Base-by-base conservation (phyloP, 2,888 invertebrate species). In the Byasa hedistus region DNA sequence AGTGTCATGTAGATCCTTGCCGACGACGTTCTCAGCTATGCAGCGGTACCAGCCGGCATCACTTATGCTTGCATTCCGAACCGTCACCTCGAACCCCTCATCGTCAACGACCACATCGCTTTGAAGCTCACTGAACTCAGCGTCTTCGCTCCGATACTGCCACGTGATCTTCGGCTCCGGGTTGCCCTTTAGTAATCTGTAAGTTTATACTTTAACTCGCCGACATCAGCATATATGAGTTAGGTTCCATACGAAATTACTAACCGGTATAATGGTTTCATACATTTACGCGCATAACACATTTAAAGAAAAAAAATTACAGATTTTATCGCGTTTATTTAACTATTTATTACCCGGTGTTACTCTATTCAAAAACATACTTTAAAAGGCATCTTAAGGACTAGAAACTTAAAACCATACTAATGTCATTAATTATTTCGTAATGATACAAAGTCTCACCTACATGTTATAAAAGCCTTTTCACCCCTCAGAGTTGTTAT, bases 391-490 rank as follows among this genome's bases (percentile, higher is more conserved):
- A n/a, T n/a, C 8, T 27, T 2, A 27, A 27, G 8, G 0, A 7
- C 27, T 8, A 27, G 8, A 4, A 27, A 32, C 10, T 7, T 10
- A 10, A 32, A 32, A 32, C 1, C 32, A 32, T 10, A 32, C 8
- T 32, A 32, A 32, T 32, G 1, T 32, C 15, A 48, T 48, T 19
- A 48, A n/a, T 15, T 57, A 52, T 66, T 64, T 52, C 22, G 21
- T n/a, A 61, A 44, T 60, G 68, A 77, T 76, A 80, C 73, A 78
- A 70, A 87, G 80, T 87, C 91, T 91, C 88, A 91, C 91, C 91
- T 91, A 90, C 90, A 90, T 89, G 87, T 76, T 74, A 90, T 77
- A 75, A 77, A 76, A 54, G 81, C 72, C 1, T 85, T 66, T 19
- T 76, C 69, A 51, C 85, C 87, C 68, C 73, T 77, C 3, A 69